These are phyloP conservation scores for Zeugodacus cucurbitae DNA, from an alignment of 1,140 invertebrate genomes.

Conservation along the genomic window DNA sequence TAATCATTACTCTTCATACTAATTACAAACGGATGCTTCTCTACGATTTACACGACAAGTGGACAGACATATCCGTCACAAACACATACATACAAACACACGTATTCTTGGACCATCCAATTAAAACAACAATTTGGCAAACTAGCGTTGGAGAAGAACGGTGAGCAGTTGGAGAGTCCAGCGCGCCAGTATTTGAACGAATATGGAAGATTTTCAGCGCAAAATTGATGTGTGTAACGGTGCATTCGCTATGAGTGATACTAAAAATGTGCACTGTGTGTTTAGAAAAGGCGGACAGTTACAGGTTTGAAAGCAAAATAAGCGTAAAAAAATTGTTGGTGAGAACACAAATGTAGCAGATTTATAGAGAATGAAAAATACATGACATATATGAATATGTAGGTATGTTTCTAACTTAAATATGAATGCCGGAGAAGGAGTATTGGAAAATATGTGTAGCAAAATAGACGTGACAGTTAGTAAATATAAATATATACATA, in stretches of 20 bases:
- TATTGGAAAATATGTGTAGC: neutral
- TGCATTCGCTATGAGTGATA: neutral
- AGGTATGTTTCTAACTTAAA: neutral
- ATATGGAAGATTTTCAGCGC: neutral
- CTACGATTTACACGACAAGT: neutral
- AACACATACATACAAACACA: neutral
- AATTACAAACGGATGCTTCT: neutral
- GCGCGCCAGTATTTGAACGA: neutral
- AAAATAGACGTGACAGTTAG: constrained; percentile 13
- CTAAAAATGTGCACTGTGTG: neutral
- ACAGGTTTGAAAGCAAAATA: neutral
- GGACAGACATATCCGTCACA: neutral
- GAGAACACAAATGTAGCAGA: neutral
- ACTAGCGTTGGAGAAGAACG: neutral
- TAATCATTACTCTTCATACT: constrained; percentile 3
- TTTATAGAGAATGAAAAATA: neutral
- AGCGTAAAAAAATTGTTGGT: neutral
- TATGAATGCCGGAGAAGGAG: neutral
- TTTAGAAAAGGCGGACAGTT: neutral
- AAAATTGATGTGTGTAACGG: neutral
- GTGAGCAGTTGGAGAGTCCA: neutral
- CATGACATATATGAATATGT: neutral
- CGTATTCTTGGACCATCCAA: neutral
- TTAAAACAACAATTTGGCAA: neutral
- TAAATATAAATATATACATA: neutral